Evolutionary conservation across 2,797 vertebrate species (phyloP).

Genomic region (Perodicticus potto): DNA sequence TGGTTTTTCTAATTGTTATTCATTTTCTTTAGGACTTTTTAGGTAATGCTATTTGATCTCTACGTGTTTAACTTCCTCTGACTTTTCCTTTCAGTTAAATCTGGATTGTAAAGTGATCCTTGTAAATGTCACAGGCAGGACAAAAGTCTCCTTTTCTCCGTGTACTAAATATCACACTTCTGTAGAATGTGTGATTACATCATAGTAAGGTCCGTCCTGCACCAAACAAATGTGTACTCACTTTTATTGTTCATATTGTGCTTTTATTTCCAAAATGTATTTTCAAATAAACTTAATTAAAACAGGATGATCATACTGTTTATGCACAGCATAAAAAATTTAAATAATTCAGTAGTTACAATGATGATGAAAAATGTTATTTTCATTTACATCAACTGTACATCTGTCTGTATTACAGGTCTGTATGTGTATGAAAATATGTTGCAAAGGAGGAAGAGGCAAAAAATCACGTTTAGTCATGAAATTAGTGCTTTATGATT

Average conservation of each 20-base stretch:
- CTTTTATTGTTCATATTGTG: conserved; percentile 49
- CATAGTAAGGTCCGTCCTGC: conserved; percentile 60
- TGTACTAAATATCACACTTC: conserved; percentile 63
- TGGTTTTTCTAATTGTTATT: conserved; percentile 50
- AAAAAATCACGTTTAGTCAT: conserved; percentile 34
- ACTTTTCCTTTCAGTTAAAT: conserved; percentile 66
- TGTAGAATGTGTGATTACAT: conserved; percentile 76
- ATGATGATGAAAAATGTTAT: background rate
- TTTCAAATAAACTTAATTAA: background rate
- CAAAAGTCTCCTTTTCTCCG: conserved; percentile 29
- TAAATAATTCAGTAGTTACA: background rate
- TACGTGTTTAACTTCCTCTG: conserved; percentile 66
- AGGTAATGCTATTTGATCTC: conserved; percentile 56
- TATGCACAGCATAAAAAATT: background rate
- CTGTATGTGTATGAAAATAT: conserved; percentile 41
- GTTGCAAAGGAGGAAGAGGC: conserved; percentile 34
- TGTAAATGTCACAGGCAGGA: conserved; percentile 69
- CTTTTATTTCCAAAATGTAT: conserved; percentile 60
- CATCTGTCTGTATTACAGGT: conserved; percentile 65
- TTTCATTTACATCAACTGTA: conserved; percentile 62
- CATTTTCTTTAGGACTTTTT: conserved; percentile 50
- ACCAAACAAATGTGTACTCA: conserved; percentile 69
- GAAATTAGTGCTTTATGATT: conserved; percentile 56
- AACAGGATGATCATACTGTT: background rate
- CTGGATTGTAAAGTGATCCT: conserved; percentile 65